phyloP scores from a whole-genome alignment of 2,113 vertebrate genomes.

The Craseonycteris thonglongyai region DNA sequence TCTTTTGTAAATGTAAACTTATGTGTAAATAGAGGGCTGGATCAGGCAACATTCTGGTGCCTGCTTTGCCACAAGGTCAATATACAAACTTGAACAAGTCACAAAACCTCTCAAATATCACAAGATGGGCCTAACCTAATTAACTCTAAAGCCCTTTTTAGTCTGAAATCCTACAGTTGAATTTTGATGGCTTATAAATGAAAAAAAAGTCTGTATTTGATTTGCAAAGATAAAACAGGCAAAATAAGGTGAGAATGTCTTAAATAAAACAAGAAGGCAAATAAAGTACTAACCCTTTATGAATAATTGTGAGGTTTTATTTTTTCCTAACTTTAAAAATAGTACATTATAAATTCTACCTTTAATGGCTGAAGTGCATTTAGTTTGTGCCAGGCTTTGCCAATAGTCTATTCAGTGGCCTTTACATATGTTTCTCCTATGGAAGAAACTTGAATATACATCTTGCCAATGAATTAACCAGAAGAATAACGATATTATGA shows the following conservation, averaged over 20 bases:
- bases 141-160: not conserved
- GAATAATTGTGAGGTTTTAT: not conserved
- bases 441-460: not conserved
- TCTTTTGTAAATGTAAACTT: not conserved
- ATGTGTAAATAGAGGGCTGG: not conserved
- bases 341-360: not conserved
- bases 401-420: not conserved
- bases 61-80: not conserved
- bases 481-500: not conserved
- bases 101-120: not conserved
- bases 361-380: not conserved
- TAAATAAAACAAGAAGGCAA: constrained; percentile 28
- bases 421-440: not conserved
- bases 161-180: not conserved
- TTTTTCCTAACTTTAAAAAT: not conserved
- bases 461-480: not conserved
- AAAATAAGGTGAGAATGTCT: not conserved
- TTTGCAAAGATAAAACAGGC: constrained; percentile 13
- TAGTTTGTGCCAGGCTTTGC: not conserved
- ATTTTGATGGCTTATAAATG: not conserved
- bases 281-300: not conserved
- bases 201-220: constrained; percentile 24
- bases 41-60: not conserved
- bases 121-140: not conserved
- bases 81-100: not conserved